phyloP scores from a whole-genome alignment of 2,113 vertebrate species.

The Cisticola juncidis region DNA sequence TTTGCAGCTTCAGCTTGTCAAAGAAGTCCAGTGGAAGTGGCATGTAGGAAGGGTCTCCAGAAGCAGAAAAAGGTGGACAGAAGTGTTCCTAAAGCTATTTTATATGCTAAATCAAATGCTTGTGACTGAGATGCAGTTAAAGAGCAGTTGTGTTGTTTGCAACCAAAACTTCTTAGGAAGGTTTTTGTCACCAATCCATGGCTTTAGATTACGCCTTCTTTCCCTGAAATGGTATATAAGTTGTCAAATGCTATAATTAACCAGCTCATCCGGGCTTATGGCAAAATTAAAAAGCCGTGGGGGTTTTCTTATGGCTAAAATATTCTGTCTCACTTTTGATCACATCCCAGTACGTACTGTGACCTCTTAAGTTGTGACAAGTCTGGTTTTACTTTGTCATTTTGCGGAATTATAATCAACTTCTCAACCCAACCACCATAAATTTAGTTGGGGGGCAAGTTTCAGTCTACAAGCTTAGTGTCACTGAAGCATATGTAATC shows the following conservation, averaged over 20 bases:
- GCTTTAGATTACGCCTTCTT: slow-evolving; percentile 29
- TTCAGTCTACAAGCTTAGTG: neutral
- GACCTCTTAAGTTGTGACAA: slow-evolving; percentile 48
- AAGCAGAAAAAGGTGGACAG: neutral
- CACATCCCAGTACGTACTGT: slow-evolving; percentile 4
- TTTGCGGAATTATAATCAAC: slow-evolving; percentile 24
- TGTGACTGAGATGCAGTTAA: neutral
- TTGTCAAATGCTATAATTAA: slow-evolving; percentile 63
- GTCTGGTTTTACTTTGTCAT: slow-evolving; percentile 18
- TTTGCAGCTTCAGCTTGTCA: neutral
- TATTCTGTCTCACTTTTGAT: slow-evolving; percentile 59
- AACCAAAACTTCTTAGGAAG: neutral
- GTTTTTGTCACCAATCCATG: slow-evolving; percentile 11
- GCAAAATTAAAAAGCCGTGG: slow-evolving; percentile 46
- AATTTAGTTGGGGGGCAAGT: slow-evolving; percentile 40
- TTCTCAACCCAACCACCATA: slow-evolving; percentile 35
- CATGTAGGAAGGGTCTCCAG: neutral
- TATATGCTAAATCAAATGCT: neutral
- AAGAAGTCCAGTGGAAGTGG: neutral
- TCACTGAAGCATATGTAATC: slow-evolving; percentile 8
- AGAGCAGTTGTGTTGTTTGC: neutral
- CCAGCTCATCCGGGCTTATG: neutral
- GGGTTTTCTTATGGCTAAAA: slow-evolving; percentile 54
- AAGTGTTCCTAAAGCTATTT: neutral
- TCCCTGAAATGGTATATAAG: slow-evolving; percentile 17